Evolutionary conservation across 2,113 vertebrate genomes (phyloP).

Genomic region (Peromyscus maniculatus): DNA sequence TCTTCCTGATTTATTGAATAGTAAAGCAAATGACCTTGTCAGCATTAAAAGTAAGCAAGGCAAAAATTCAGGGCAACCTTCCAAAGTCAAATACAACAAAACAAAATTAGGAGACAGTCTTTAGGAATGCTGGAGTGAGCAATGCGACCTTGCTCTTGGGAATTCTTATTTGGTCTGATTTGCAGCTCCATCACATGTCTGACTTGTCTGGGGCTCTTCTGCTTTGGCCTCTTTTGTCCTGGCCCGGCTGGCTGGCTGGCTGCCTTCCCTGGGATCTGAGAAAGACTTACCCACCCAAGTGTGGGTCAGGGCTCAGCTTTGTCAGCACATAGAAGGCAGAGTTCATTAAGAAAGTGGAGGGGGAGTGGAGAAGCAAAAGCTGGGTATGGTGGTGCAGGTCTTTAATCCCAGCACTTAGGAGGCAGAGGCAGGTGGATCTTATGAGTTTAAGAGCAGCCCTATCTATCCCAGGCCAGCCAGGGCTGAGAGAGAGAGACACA

Average conservation of each 20-base stretch:
- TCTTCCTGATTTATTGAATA: constrained; percentile 21
- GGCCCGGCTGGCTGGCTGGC: neutral
- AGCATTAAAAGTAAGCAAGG: neutral
- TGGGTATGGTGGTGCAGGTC: too few relatives aligned
- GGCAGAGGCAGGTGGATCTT: neutral
- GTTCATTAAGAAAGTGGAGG: neutral
- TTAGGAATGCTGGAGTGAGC: neutral
- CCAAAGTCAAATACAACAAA: neutral
- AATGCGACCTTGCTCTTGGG: neutral
- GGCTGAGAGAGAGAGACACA: neutral
- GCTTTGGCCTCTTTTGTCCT: neutral
- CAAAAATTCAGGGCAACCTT: neutral
- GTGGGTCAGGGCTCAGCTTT: neutral
- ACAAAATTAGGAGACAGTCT: neutral
- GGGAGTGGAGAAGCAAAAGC: neutral
- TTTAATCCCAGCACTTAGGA: neutral
- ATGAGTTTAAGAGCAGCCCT: neutral
- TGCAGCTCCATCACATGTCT: neutral
- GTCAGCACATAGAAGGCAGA: neutral
- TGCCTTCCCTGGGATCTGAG: neutral
- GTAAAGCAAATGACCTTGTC: neutral
- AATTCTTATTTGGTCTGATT: neutral
- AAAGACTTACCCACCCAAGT: neutral
- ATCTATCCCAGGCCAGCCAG: neutral
- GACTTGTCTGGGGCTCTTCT: neutral